These are phyloP conservation scores for Oryzias dopingdopingensis DNA, from an alignment of 2,797 vertebrate genomes.

Conservation along the genomic window DNA sequence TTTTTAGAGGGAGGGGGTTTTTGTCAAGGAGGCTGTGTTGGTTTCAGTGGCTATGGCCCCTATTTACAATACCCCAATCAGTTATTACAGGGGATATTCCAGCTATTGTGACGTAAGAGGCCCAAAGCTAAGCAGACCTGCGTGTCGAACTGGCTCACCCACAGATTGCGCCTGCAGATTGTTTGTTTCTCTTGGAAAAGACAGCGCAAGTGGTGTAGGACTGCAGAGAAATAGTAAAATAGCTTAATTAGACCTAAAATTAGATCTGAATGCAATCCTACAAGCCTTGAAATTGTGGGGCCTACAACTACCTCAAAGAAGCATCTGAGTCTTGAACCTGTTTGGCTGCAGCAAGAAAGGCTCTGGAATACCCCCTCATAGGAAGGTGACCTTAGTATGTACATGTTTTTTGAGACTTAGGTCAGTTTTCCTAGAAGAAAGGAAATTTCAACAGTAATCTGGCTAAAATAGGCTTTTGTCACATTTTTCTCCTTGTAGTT, in stretches of 20 bases:
- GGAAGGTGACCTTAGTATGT: too few species aligned
- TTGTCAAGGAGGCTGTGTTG: conserved; percentile 45
- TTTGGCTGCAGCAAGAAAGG: too few species aligned
- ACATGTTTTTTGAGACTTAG: too few species aligned
- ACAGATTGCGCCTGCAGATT: conserved; percentile 30
- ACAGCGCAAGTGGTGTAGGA: conserved; percentile 55
- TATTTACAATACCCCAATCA: conserved; percentile 62
- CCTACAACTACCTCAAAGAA: conserved; percentile 39
- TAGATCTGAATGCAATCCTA: conserved; percentile 53
- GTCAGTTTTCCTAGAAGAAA: too few species aligned
- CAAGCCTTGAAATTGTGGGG: conserved; percentile 49
- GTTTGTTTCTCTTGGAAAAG: conserved; percentile 67
- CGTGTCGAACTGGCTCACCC: conserved; percentile 23
- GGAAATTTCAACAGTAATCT: too few species aligned
- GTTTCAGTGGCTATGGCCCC: conserved; percentile 43
- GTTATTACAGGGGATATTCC: conserved; percentile 41
- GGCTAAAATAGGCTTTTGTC: too few species aligned
- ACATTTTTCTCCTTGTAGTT: too few species aligned
- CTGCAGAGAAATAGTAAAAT: conserved; percentile 53
- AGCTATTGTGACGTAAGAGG: conserved; percentile 54
- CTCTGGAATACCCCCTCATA: too few species aligned
- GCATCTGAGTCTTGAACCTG: too few species aligned
- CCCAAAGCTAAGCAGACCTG: conserved; percentile 46
- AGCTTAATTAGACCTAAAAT: conserved; percentile 36
- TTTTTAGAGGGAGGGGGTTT: conserved; percentile 24